These are phyloP conservation scores for Nineta flava DNA, from an alignment of 2,888 invertebrate genomes.

Conservation along the genomic window DNA sequence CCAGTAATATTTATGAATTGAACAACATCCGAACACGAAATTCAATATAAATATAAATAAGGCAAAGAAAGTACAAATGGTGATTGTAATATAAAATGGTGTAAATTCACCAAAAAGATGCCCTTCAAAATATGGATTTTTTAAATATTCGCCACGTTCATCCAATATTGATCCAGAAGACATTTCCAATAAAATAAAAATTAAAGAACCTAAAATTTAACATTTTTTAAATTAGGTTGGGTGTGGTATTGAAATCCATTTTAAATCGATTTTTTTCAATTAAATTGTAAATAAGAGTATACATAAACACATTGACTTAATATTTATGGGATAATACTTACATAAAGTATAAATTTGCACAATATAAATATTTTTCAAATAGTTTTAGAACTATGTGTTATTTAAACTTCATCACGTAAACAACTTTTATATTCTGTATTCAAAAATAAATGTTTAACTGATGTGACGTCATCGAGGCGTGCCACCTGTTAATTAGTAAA, in stretches of 20 bases:
- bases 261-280: not conserved
- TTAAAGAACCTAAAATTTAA: not conserved
- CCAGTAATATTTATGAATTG: conserved; percentile 67
- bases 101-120: conserved; percentile 57
- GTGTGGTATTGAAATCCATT: not conserved
- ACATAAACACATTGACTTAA: not conserved
- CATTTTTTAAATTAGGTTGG: not conserved
- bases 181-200: not conserved
- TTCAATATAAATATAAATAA: conserved; percentile 57
- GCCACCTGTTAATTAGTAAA: not conserved
- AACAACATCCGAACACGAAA: conserved; percentile 65
- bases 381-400: not conserved
- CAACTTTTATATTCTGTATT: not conserved
- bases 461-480: not conserved
- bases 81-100: conserved; percentile 70
- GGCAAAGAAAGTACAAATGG: conserved; percentile 58
- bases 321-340: not conserved
- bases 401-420: not conserved
- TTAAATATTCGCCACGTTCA: conserved; percentile 41
- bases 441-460: not conserved
- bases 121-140: conserved; percentile 42
- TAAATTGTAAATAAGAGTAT: not conserved
- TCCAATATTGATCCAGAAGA: conserved; percentile 34
- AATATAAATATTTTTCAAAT: not conserved
- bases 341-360: not conserved